Evolutionary conservation across 2,113 vertebrate genomes (phyloP), one percentile per base, ranked within the genome.

Genomic region (Paradisaea rubra): DNA sequence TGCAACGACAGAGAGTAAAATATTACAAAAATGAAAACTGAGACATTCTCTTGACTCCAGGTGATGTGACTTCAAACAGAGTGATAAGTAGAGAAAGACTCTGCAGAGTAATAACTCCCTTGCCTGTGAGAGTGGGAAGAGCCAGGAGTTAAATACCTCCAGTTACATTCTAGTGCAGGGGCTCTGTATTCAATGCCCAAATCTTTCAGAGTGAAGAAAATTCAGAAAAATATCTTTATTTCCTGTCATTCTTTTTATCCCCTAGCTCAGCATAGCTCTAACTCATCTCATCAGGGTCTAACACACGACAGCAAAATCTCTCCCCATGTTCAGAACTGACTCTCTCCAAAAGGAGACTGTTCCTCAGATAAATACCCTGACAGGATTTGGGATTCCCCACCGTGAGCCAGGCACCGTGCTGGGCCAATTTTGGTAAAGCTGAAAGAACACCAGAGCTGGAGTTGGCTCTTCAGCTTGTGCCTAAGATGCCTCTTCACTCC

Each of bases 11-110:
- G 44, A 35, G 65, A 87, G 42, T 57, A 65, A 89, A 91, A 84
- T 47, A 66, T 47, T 82, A 33, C 15, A 65, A 50, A 93, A 84
- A 60, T 28, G 61, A 79, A 85, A 87, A 56, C 28, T 20, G 53
- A 88, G 57, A 76, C 61, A 37, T 72, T 76, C 66, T 39, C 73
- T 89, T 89, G 91, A 69, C 77, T 91, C 45, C 84, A 77, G 81
- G 89, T 76, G 83, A 93, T 79, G 69, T 44, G 61, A 71, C 49
- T 88, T 93, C 89, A 93, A 86, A 88, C 35, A 59, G 65, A 94
- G 77, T 24, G 2, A 50, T 74, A 84, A 86, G 93, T 42, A 87
- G 37, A 37, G 77, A 71, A 76, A 86, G 81, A 37, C 45, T 76
- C 44, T 61, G 61, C 42, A 81, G 52, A 7, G 17, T 52, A 84